Percentiles rank a stretch among this genome's conserved stretches.
phyloP scores from a whole-genome alignment of 2,888 invertebrate species.

The Amblyjoppa proteus region DNA sequence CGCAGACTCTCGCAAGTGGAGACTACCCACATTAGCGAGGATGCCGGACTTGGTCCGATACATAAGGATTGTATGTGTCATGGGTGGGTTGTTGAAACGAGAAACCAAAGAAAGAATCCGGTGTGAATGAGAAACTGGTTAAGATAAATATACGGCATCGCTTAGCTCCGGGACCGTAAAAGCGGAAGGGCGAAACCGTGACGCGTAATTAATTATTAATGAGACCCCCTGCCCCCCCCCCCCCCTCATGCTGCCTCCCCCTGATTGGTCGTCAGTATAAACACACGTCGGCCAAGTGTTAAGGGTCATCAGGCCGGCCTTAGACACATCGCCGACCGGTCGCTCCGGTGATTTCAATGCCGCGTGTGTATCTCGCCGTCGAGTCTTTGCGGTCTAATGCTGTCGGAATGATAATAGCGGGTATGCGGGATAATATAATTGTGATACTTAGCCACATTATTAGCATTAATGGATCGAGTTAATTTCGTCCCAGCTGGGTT shows the following conservation, averaged over 20 bases:
- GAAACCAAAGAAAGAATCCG: neutral
- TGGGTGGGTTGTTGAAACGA: conserved; percentile 22
- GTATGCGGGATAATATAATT: neutral
- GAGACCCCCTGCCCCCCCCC: neutral
- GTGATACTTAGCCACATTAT: neutral
- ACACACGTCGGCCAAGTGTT: neutral
- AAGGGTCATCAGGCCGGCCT: conserved; percentile 12
- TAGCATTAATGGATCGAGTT: neutral
- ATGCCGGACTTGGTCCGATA: conserved; percentile 25
- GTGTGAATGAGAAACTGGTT: neutral
- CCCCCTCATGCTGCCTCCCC: neutral
- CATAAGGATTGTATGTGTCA: conserved; percentile 28
- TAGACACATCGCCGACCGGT: conserved; percentile 6
- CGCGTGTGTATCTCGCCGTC: conserved; percentile 7
- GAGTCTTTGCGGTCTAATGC: neutral
- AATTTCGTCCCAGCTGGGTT: neutral
- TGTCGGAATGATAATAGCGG: neutral
- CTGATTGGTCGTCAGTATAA: neutral
- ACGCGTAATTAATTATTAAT: conserved; percentile 44
- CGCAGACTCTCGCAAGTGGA: conserved; percentile 1
- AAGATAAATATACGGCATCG: neutral
- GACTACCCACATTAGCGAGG: neutral
- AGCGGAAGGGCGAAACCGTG: conserved; percentile 41
- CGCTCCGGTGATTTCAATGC: conserved; percentile 45
- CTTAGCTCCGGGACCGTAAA: conserved; percentile 3